Percentiles rank a stretch among this genome's conserved stretches.
phyloP scores from a whole-genome alignment of 1,140 invertebrate species.

The Drosophila ercepeae region DNA sequence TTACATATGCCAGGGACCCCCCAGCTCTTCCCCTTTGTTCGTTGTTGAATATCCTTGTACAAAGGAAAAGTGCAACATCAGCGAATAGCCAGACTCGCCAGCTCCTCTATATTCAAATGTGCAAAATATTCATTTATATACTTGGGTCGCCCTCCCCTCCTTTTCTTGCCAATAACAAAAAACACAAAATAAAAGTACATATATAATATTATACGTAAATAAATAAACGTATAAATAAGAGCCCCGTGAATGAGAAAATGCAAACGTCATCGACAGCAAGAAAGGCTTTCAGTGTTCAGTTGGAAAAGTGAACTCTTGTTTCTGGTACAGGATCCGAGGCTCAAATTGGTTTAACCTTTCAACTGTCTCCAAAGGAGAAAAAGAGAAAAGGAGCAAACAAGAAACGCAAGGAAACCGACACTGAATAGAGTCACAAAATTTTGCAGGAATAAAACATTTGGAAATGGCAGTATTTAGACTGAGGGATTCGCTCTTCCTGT shows the following conservation, averaged over 20 bases:
- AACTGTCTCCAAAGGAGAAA: constrained; percentile 11
- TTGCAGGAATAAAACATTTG: constrained; percentile 42
- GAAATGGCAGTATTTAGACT: constrained; percentile 31
- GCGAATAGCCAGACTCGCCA: constrained; percentile 68
- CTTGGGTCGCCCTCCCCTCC: constrained; percentile 4
- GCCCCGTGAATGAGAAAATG: constrained; percentile 57
- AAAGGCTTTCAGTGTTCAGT: constrained; percentile 19
- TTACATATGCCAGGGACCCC: constrained; percentile 49
- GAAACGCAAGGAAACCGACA: background rate
- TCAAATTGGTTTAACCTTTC: constrained; percentile 70
- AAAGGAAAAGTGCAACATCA: constrained; percentile 71
- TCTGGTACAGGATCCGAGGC: constrained; percentile 24
- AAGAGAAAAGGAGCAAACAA: too few species aligned
- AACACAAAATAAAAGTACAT: constrained; percentile 4
- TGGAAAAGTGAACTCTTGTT: constrained; percentile 44
- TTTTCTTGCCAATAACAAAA: background rate
- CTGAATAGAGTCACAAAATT: constrained; percentile 10
- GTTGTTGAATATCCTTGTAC: constrained; percentile 10
- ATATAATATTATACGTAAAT: constrained; percentile 1
- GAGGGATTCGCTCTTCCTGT: constrained; percentile 12
- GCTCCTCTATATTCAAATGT: constrained; percentile 64
- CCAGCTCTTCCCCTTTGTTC: background rate
- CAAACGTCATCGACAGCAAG: constrained; percentile 70
- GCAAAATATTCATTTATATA: constrained; percentile 73
- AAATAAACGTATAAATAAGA: constrained; percentile 5